Evolutionary conservation across 2,797 vertebrate genomes (phyloP).

Genomic region (Poeciliopsis presidionis): DNA sequence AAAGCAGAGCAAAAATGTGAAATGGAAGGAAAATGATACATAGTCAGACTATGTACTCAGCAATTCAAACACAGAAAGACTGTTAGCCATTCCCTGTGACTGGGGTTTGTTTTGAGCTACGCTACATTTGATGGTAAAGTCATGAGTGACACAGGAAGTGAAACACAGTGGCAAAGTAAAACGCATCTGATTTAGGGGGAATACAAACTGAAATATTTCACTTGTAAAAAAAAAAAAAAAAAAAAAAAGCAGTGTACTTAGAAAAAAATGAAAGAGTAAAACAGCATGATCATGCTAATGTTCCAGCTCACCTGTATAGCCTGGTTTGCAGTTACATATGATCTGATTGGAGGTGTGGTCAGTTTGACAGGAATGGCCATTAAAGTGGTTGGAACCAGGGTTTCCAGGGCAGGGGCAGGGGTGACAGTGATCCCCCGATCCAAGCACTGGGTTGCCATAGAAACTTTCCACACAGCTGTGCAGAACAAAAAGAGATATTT

Average conservation of each 20-base stretch:
- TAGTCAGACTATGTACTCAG: neutral
- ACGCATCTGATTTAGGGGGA: neutral
- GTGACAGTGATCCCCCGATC: conserved; percentile 86
- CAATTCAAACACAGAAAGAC: neutral
- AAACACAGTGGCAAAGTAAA: neutral
- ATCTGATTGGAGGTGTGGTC: conserved; percentile 82
- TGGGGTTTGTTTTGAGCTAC: too few relatives aligned
- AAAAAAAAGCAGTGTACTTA: too few relatives aligned
- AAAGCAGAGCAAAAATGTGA: neutral
- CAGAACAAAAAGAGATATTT: neutral
- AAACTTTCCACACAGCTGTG: conserved; percentile 85
- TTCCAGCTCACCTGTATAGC: conserved; percentile 82
- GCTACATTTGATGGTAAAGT: neutral
- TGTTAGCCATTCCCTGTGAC: neutral
- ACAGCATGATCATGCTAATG: neutral
- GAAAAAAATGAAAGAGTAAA: neutral
- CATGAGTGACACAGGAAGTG: neutral
- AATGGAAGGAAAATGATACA: neutral
- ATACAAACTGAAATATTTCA: neutral
- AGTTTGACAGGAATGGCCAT: conserved; percentile 79
- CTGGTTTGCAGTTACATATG: conserved; percentile 83
- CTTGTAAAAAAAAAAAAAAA: neutral
- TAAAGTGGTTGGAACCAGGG: conserved; percentile 82
- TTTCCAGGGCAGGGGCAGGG: conserved; percentile 88
- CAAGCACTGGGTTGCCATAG: conserved; percentile 87